Evolutionary conservation across 2,888 invertebrate species (phyloP).

Genomic region (Caenorhabditis macrosperma): DNA sequence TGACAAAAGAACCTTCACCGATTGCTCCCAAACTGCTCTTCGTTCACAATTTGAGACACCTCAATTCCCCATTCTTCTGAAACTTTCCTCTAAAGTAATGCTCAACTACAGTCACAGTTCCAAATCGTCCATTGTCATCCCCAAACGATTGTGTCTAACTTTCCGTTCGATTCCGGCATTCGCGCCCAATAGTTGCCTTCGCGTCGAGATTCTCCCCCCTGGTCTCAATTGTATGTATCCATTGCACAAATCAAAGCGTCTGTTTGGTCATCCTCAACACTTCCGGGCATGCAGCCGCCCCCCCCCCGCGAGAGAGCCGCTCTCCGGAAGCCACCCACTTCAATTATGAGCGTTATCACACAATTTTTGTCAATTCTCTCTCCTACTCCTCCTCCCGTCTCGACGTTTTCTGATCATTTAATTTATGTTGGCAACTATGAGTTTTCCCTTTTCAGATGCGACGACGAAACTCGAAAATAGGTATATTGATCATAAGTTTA

Average conservation of each 20-base stretch:
- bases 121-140: too few species aligned
- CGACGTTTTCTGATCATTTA: neutral
- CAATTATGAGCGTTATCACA: slow-evolving; percentile 35
- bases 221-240: slow-evolving; percentile 37
- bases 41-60: too few species aligned
- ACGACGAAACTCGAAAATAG: neutral
- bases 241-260: slow-evolving; percentile 30
- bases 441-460: slow-evolving; percentile 53
- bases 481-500: neutral
- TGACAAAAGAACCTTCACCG: too few species aligned
- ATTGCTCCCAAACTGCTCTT: too few species aligned
- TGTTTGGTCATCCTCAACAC: slow-evolving; percentile 56
- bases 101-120: too few species aligned
- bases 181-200: slow-evolving; percentile 11
- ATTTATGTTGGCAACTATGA: neutral
- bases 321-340: slow-evolving; percentile 36
- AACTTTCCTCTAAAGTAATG: too few species aligned
- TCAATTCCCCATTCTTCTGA: too few species aligned
- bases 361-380: slow-evolving; percentile 35
- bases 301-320: slow-evolving; percentile 5
- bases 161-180: too few species aligned
- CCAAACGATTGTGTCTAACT: too few species aligned
- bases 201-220: slow-evolving; percentile 19
- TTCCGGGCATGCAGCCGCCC: slow-evolving; percentile 28
- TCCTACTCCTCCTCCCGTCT: slow-evolving; percentile 1